Evolutionary conservation across 2,113 vertebrate species (phyloP).

Genomic region (Mesitornis unicolor): DNA sequence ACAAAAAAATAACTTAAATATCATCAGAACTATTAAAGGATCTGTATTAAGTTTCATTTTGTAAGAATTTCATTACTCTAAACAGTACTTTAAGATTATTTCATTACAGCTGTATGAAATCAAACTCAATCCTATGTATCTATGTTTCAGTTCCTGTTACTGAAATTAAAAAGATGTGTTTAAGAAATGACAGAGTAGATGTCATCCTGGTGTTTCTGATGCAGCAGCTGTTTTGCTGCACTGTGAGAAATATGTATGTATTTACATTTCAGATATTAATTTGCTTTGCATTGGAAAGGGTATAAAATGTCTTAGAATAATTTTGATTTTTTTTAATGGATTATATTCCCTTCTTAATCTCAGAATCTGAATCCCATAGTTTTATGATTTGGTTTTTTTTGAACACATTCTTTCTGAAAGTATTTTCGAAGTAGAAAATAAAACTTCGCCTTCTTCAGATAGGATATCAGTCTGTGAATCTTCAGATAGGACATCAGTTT

Average conservation of each 20-base stretch:
- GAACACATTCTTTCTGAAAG: not conserved
- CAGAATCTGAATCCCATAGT: not conserved
- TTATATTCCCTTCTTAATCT: not conserved
- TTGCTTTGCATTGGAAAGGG: not conserved
- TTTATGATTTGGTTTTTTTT: not conserved
- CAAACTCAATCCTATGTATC: not conserved
- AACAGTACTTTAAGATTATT: not conserved
- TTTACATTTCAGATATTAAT: not conserved
- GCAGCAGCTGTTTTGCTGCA: not conserved
- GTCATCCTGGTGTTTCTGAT: not conserved
- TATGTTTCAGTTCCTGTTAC: not conserved
- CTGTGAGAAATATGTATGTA: not conserved
- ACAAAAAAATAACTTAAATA: not conserved
- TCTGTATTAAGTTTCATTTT: not conserved
- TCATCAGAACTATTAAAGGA: not conserved
- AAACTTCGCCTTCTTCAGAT: not conserved
- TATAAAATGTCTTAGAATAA: not conserved
- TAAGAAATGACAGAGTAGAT: not conserved
- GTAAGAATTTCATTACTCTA: not conserved
- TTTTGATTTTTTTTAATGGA: not conserved
- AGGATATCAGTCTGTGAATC: not conserved
- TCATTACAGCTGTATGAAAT: not conserved
- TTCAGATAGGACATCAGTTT: not conserved
- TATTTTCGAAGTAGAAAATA: not conserved
- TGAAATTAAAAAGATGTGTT: not conserved